These are phyloP conservation scores for Spisula solida DNA, from an alignment of 2,888 invertebrate species.

Conservation along the genomic window DNA sequence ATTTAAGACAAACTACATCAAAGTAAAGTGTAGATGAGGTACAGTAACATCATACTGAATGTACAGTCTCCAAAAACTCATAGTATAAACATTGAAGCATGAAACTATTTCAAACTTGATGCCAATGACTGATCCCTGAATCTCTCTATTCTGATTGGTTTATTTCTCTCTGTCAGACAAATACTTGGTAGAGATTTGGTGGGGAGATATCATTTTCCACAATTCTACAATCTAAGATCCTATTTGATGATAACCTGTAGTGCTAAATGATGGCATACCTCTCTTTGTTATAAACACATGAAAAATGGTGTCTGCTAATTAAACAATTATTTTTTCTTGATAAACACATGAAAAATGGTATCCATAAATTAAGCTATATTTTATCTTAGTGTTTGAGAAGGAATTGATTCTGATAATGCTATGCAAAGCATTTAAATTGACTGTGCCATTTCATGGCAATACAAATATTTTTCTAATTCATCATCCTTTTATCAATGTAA, in stretches of 20 bases:
- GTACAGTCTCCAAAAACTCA: constrained; percentile 32
- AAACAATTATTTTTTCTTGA: background rate
- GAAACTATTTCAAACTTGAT: constrained; percentile 34
- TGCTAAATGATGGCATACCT: constrained; percentile 13
- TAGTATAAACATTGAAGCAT: constrained; percentile 31
- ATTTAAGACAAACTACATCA: constrained; percentile 30
- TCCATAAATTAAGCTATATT: background rate
- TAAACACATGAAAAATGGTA: constrained; percentile 14
- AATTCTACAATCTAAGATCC: constrained; percentile 33
- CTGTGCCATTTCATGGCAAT: background rate
- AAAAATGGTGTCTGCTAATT: constrained; percentile 16
- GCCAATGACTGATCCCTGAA: constrained; percentile 30
- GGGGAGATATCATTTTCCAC: constrained; percentile 37
- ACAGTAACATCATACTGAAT: background rate
- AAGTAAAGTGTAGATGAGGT: constrained; percentile 15
- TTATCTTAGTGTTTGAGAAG: background rate
- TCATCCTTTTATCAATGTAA: background rate
- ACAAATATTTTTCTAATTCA: background rate
- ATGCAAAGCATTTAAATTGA: background rate
- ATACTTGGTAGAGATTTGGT: constrained; percentile 33
- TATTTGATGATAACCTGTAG: constrained; percentile 16
- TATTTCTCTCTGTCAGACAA: constrained; percentile 56
- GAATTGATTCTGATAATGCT: background rate
- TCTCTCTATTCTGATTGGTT: constrained; percentile 39
- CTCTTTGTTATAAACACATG: constrained; percentile 18